Conservation (phyloP, 2,797 vertebrate genomes). For the Varecia variegata region DNA sequence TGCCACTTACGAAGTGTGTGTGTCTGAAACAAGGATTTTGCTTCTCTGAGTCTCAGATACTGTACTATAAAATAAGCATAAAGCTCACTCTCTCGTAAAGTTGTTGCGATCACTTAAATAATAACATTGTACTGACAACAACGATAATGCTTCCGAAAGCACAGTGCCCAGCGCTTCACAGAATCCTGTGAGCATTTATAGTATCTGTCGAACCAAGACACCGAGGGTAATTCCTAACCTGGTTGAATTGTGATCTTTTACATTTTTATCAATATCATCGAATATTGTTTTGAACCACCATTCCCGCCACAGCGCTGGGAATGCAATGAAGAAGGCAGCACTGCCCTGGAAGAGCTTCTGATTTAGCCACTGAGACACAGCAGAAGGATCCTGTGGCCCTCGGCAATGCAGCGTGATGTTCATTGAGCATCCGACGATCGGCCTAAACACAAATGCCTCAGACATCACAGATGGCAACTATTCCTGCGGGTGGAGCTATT, state of each 20-base stretch:
- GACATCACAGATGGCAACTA: not conserved
- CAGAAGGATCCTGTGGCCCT: not conserved
- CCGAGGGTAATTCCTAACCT: not conserved
- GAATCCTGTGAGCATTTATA: not conserved
- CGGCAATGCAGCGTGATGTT: not conserved
- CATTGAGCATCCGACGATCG: too few relatives aligned
- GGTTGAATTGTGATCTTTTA: not conserved
- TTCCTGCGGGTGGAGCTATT: not conserved
- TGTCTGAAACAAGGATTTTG: not conserved
- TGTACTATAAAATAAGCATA: not conserved
- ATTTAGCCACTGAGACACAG: not conserved
- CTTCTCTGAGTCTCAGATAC: not conserved
- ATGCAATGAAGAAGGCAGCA: not conserved
- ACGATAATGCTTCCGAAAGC: not conserved
- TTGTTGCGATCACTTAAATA: not conserved
- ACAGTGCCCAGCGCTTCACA: not conserved
- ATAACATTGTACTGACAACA: not conserved
- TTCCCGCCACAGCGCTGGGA: not conserved
- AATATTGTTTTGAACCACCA: not conserved
- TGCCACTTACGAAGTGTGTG: not conserved
- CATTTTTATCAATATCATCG: not conserved
- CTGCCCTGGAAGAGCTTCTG: not conserved
- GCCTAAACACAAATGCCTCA: not conserved
- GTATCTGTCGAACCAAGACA: not conserved
- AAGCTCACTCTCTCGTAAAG: not conserved